Percentiles rank a stretch among this genome's conserved stretches.
phyloP scores from a whole-genome alignment of 1,140 invertebrate species.

The Nilaparvata lugens region DNA sequence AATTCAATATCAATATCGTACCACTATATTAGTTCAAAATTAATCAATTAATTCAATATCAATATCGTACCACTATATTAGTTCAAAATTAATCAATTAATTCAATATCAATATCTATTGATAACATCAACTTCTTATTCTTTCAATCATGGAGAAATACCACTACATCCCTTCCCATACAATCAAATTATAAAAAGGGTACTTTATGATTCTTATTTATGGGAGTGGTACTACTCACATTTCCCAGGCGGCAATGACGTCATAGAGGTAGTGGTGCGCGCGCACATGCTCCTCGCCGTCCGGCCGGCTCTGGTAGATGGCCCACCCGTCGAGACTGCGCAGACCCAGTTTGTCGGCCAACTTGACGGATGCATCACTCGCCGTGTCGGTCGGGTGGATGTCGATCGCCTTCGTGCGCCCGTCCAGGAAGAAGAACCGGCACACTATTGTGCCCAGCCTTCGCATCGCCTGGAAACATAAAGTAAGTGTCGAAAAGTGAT shows the following conservation, averaged over 20 bases:
- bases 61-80: too few species aligned
- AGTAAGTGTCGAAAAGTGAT: background rate
- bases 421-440: constrained; percentile 91
- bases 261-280: constrained; percentile 86
- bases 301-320: constrained; percentile 77
- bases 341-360: constrained; percentile 84
- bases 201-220: too few species aligned
- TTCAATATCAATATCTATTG: too few species aligned
- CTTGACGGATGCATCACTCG: constrained; percentile 77
- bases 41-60: too few species aligned
- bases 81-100: too few species aligned
- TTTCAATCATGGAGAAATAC: too few species aligned
- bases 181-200: too few species aligned
- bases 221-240: constrained; percentile 48
- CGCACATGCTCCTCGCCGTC: constrained; percentile 87
- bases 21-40: too few species aligned
- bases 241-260: constrained; percentile 91
- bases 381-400: constrained; percentile 89
- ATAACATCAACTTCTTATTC: too few species aligned
- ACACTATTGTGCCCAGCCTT: constrained; percentile 83
- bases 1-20: too few species aligned
- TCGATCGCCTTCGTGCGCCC: constrained; percentile 92
- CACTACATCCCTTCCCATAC: too few species aligned
- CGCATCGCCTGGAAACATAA: constrained; percentile 63
- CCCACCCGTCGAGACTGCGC: constrained; percentile 81